Evolutionary conservation across 2,888 invertebrate genomes (phyloP), one percentile per base, ranked within the genome.

Genomic region (Drosophila birchii): DNA sequence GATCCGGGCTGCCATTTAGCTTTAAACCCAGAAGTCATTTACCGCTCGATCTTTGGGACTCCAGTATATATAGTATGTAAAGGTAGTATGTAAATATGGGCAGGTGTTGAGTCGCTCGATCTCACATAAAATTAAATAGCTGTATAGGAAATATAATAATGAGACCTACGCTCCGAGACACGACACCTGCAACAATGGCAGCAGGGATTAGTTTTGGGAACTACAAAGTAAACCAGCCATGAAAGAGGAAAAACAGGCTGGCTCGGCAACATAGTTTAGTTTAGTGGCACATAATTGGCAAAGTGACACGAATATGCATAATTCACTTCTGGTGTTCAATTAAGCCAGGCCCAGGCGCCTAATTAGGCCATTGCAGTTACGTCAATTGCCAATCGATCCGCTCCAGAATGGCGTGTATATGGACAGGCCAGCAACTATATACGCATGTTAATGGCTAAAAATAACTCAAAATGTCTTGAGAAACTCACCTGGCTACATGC

Each of bases 1-100:
- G 53, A 53, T 41, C 34, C 36, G 18, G 26, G 34, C 76, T 54
- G 57, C 32, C 57, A 68, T 58, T 72, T 68, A 67, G 67, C 49
- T 51, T 14, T 32, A 81, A 76, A 64, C 68, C 88, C 89, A 83
- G 82, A 86, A 88, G 81, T 62, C 66, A 71, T 75, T 78, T 80
- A 86, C 51, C 34, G 51, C 34, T 6, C 83, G 78, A 68, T 59
- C 75, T 64, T 73, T 64, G 54, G 44, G 47, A n/a, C 54, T 44
- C 47, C 18, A 34, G 36, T 55, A 55, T 64, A n/a, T 29, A 12
- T 9, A 34, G n/a, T 34, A 11, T 5, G 26, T 26, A 26, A 1
- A 5, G 4, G 26, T 34, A 32, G 11, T 32, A 29, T 29, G 53
- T 53, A 69, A 56, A 67, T 68, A 14, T 66, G 32, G 54, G 34